Conservation (phyloP, 1,140 invertebrate species). For the Arion vulgaris region DNA sequence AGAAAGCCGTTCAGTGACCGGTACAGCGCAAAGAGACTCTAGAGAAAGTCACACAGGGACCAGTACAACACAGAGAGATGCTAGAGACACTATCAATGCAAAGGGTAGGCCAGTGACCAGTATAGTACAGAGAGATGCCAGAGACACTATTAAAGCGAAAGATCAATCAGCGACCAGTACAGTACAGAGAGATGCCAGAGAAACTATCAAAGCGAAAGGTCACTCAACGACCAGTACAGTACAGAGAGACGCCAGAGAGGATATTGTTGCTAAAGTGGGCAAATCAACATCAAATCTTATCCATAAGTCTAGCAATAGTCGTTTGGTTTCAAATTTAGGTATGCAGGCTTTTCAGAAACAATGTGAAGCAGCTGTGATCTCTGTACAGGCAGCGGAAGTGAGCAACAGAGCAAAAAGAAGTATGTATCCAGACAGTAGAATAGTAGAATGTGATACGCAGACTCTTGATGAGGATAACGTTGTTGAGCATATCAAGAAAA, state of each 20-base stretch:
- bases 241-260: constrained; percentile 11
- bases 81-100: not conserved
- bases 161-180: no score
- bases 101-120: not conserved
- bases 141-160: not conserved
- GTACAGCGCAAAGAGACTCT: not conserved
- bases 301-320: not conserved
- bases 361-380: constrained; percentile 31
- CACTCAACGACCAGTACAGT: not conserved
- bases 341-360: constrained; percentile 19
- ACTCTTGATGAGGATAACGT: not conserved
- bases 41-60: no score
- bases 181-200: not conserved
- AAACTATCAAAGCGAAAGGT: not conserved
- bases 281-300: not conserved
- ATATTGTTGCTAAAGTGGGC: not conserved
- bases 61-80: not conserved
- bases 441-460: constrained; percentile 7
- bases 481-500: not conserved
- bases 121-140: not conserved
- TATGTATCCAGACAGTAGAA: constrained; percentile 29
- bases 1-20: not conserved
- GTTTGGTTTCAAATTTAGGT: constrained; percentile 4
- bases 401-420: not conserved
- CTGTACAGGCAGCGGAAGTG: not conserved